Evolutionary conservation across 37 sponge, comb jelly and placozoan species (phyloP).

Genomic region (Halichondria panicea): DNA sequence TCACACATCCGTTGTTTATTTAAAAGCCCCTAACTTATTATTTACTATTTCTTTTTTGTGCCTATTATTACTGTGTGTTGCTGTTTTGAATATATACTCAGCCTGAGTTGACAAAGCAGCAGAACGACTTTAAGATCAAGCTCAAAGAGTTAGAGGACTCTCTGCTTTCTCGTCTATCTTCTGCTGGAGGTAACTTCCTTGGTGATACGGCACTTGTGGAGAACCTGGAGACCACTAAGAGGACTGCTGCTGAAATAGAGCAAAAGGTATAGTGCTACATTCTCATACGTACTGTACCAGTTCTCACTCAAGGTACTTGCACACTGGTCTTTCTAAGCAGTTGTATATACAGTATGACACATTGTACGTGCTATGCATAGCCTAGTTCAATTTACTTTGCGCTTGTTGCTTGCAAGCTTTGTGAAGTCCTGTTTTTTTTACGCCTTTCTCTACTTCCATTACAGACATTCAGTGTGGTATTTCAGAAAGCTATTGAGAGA

Average conservation of each 20-base stretch:
- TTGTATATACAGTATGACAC: not conserved
- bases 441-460: not conserved
- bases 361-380: not conserved
- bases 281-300: constrained; percentile 97
- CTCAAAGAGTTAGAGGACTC: constrained; percentile 97
- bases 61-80: too few relatives aligned
- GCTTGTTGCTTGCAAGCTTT: too few relatives aligned
- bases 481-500: constrained; percentile 94
- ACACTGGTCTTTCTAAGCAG: not conserved
- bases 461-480: constrained; percentile 97
- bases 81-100: constrained; percentile 23
- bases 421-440: too few relatives aligned
- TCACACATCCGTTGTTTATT: not conserved
- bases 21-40: not conserved
- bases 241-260: constrained; percentile 93
- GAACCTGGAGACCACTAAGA: constrained; percentile 95
- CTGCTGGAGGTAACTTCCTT: constrained; percentile 98
- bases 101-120: constrained; percentile 91
- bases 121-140: constrained; percentile 99
- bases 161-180: constrained; percentile 90
- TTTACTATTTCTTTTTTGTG: too few relatives aligned
- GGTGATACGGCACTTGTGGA: constrained; percentile 97
- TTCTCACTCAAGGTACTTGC: constrained; percentile 91
- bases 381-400: not conserved
- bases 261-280: constrained; percentile 91